Base-by-base conservation (phyloP, 2,888 invertebrate species). In the Orthonevra nobilis region DNA sequence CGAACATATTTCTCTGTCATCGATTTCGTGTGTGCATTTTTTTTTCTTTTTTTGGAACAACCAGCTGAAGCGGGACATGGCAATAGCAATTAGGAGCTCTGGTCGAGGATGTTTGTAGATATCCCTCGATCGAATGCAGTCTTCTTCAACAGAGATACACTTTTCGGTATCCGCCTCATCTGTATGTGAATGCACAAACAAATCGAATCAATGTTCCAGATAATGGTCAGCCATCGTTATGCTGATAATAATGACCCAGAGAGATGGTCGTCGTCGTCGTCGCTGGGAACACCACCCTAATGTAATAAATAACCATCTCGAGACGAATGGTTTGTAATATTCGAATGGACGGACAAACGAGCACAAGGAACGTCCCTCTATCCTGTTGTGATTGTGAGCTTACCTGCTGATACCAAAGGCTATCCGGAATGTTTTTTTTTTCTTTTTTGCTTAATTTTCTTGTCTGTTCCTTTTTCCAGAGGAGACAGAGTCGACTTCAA, bases 201-300 rank as follows among this genome's bases (percentile, higher is more conserved):
- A 79, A 79, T 79, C 77, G 77, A 79, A 79, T 79, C 77, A 73
- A 79, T 79, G 77, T 79, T 79, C 73, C 77, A 73, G 77, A 79
- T 79, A 79, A 79, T 79, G 77, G 77, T 73, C 77, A 79, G 77
- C 66, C 77, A 73, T 79, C 77, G 77, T 79, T 79, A 60, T 79
- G 73, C 77, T 73, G 77, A 79, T 79, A 79, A 79, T 79, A 79
- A 79, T 79, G 77, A 79, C 77, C 77, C 77, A 72, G 54, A 66
- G 56, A 32, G 32, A 40, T 30, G 34, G 56, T 17, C 32, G 50
- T 40, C 32, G 26, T 38, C 15, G 32, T 40, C 36, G 52, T 46
- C 42, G 17, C 42, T 6, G 44, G 40, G 14, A 52, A 46, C 28
- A 32, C 52, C 58, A 40, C 54, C 54, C 54, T 56, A 32, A 48